phyloP scores from a whole-genome alignment of 2,888 invertebrate species.

The Notodonta ziczac region DNA sequence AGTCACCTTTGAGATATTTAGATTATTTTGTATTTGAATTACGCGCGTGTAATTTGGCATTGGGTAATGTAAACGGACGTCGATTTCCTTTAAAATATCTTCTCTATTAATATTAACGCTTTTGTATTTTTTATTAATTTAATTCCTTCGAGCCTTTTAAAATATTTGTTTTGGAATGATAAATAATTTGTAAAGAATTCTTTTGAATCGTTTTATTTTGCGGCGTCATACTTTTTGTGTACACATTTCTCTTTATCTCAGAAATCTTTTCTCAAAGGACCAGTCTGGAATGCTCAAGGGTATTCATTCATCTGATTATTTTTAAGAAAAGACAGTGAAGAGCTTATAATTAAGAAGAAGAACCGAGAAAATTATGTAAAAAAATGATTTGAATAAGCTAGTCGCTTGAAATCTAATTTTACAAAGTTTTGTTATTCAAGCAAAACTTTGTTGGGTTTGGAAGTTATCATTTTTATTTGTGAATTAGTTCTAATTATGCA shows the following conservation, averaged over 20 bases:
- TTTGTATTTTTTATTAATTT: slow-evolving; percentile 11
- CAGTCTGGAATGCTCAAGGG: slow-evolving; percentile 66
- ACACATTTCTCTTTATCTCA: slow-evolving; percentile 70
- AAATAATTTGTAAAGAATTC: slow-evolving; percentile 62
- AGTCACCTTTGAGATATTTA: too few relatives aligned
- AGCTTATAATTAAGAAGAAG: slow-evolving; percentile 60
- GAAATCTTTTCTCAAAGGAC: slow-evolving; percentile 72
- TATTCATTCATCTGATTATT: slow-evolving; percentile 75
- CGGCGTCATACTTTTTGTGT: slow-evolving; percentile 59
- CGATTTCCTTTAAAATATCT: neutral
- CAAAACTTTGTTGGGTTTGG: slow-evolving; percentile 18
- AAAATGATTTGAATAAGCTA: slow-evolving; percentile 24
- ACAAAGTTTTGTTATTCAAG: slow-evolving; percentile 13
- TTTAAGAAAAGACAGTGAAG: slow-evolving; percentile 57
- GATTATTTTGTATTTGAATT: neutral
- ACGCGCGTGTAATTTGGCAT: neutral
- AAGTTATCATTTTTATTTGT: slow-evolving; percentile 25
- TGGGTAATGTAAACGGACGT: neutral
- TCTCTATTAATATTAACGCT: slow-evolving; percentile 3
- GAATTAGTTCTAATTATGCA: slow-evolving; percentile 31
- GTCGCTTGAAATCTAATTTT: slow-evolving; percentile 19
- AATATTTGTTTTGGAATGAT: slow-evolving; percentile 30
- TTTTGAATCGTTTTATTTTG: slow-evolving; percentile 63
- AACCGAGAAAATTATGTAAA: slow-evolving; percentile 39
- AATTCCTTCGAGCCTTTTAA: slow-evolving; percentile 10